Percentiles rank a stretch among this genome's conserved stretches.
These are phyloP conservation scores for Choristoneura fumiferana DNA, from an alignment of 1,140 invertebrate species.

Conservation along the genomic window DNA sequence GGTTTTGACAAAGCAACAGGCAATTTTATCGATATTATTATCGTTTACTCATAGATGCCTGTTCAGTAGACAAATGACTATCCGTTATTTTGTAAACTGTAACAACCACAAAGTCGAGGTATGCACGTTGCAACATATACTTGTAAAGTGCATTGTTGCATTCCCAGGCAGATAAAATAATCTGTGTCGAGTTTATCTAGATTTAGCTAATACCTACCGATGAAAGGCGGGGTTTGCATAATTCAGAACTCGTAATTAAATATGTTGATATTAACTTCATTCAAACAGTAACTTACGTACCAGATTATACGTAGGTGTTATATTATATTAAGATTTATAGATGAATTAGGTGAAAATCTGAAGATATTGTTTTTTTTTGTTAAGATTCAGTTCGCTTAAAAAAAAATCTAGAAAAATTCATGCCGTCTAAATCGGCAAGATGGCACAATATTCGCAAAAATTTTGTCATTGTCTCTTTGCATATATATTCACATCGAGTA, in stretches of 20 bases:
- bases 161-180: conserved; percentile 13
- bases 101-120: background rate
- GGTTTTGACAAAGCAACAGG: no score
- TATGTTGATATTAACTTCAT: background rate
- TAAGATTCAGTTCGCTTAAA: no score
- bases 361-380: no score
- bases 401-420: no score
- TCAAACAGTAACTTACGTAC: no score
- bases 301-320: no score
- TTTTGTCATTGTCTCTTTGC: conserved; percentile 9
- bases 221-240: conserved; percentile 1
- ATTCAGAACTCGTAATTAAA: background rate
- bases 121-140: conserved; percentile 7
- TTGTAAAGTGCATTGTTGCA: conserved; percentile 13
- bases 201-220: background rate
- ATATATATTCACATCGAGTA: conserved; percentile 1
- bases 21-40: no score
- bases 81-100: background rate
- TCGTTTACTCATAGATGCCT: background rate
- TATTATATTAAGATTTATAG: no score
- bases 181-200: conserved; percentile 5
- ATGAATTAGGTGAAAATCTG: no score
- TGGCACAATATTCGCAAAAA: conserved; percentile 15
- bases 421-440: background rate
- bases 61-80: background rate